Evolutionary conservation across 2,113 vertebrate species (phyloP).

Genomic region (Mellivora capensis): DNA sequence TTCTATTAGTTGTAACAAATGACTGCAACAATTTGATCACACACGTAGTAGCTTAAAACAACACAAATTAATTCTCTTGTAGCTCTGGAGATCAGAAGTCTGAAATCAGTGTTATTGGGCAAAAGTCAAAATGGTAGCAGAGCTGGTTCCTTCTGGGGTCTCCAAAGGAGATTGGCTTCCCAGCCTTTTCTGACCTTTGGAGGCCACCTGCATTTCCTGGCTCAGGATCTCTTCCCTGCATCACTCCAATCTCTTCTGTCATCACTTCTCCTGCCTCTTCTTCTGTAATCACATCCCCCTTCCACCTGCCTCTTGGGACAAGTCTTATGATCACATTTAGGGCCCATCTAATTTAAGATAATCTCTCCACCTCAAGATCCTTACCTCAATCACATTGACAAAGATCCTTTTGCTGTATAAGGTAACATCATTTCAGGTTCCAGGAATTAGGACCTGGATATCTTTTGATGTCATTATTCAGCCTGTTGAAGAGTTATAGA

Average conservation of each 20-base stretch:
- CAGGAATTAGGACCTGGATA: not conserved
- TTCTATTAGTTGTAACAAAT: not conserved
- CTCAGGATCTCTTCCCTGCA: not conserved
- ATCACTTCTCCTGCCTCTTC: not conserved
- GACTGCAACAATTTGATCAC: no score
- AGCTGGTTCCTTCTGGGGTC: not conserved
- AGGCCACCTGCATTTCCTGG: not conserved
- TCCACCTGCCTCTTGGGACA: not conserved
- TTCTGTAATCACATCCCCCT: not conserved
- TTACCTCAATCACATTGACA: not conserved
- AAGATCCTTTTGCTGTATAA: not conserved
- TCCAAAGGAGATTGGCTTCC: not conserved
- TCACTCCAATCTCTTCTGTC: not conserved
- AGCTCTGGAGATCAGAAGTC: not conserved
- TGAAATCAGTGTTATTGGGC: not conserved
- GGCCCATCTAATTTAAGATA: not conserved
- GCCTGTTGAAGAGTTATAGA: not conserved
- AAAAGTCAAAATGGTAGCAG: not conserved
- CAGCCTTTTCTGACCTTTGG: not conserved
- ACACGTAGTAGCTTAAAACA: not conserved
- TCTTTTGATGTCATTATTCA: not conserved
- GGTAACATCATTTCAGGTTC: not conserved
- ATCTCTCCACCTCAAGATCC: not conserved
- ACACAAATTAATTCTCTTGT: not conserved
- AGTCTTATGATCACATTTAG: not conserved